Percentiles rank a stretch among this genome's conserved stretches.
Evolutionary conservation across 2,797 vertebrate genomes (phyloP).

Genomic region (Aldrovandia affinis): DNA sequence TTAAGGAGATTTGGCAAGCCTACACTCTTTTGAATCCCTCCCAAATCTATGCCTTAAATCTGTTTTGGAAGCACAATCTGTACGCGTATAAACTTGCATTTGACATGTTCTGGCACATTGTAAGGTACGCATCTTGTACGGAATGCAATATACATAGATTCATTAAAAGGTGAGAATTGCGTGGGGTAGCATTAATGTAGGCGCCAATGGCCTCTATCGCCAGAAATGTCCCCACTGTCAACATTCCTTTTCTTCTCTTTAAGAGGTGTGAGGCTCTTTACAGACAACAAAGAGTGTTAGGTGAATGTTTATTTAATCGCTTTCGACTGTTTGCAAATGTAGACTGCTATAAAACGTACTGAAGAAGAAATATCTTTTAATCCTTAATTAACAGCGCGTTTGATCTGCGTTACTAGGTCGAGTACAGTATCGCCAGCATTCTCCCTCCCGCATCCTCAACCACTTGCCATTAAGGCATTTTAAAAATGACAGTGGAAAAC

Average conservation of each 20-base stretch:
- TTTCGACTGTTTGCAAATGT: constrained; percentile 48
- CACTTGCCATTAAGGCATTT: constrained; percentile 32
- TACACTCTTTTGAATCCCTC: too few species aligned
- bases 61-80: neutral
- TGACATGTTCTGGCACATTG: neutral
- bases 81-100: neutral
- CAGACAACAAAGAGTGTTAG: constrained; percentile 22
- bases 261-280: neutral
- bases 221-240: neutral
- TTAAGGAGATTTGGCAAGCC: neutral
- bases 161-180: constrained; percentile 7
- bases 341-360: constrained; percentile 23
- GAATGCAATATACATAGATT: constrained; percentile 10
- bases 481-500: neutral
- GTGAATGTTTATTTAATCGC: constrained; percentile 48
- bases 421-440: neutral
- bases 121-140: neutral
- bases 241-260: constrained; percentile 1
- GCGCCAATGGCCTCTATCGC: neutral
- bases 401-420: constrained; percentile 26
- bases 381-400: constrained; percentile 41
- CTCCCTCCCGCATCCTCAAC: constrained; percentile 39
- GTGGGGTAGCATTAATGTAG: neutral
- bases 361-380: neutral
- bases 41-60: constrained; percentile 9